Percentiles rank a stretch among this genome's conserved stretches.
Evolutionary conservation across 1,140 invertebrate genomes (phyloP).

Genomic region (Drosophila tani): DNA sequence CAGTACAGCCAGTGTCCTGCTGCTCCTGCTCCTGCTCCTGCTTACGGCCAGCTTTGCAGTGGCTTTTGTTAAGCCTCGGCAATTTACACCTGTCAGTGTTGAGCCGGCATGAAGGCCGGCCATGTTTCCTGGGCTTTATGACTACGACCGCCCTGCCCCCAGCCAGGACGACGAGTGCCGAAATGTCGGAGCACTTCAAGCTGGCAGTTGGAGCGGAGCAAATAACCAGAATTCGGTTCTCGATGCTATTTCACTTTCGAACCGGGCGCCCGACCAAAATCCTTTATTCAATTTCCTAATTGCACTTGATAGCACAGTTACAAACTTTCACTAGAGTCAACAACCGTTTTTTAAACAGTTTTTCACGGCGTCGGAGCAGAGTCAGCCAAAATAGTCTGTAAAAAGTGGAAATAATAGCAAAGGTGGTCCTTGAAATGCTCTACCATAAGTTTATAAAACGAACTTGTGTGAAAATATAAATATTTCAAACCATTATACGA

Average conservation of each 20-base stretch:
- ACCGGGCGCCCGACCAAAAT: slow-evolving; percentile 4
- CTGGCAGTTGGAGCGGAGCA: neutral
- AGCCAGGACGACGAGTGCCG: neutral
- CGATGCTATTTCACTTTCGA: slow-evolving; percentile 14
- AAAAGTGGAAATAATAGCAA: neutral
- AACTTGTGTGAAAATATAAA: neutral
- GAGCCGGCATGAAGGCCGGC: slow-evolving; percentile 46
- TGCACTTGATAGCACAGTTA: slow-evolving; percentile 37
- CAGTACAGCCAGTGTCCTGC: slow-evolving; percentile 20
- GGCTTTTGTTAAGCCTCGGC: slow-evolving; percentile 63
- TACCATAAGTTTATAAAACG: neutral
- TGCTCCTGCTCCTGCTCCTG: slow-evolving; percentile 5
- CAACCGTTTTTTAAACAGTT: slow-evolving; percentile 32
- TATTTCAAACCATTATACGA: neutral
- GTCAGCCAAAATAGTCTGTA: slow-evolving; percentile 10
- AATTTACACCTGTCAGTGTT: slow-evolving; percentile 72
- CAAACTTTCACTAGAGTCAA: slow-evolving; percentile 48
- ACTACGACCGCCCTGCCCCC: slow-evolving; percentile 16
- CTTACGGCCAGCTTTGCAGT: slow-evolving; percentile 37
- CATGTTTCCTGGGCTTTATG: slow-evolving; percentile 47
- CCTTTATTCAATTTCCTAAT: slow-evolving; percentile 51
- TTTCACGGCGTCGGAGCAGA: slow-evolving; percentile 22
- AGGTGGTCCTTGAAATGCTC: neutral
- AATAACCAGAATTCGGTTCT: slow-evolving; percentile 7
- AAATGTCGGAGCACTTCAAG: slow-evolving; percentile 18